These are phyloP conservation scores for Aurelia aurita DNA, from an alignment of 30 jellyfish, hydroid and myxozoan genomes.

Conservation along the genomic window DNA sequence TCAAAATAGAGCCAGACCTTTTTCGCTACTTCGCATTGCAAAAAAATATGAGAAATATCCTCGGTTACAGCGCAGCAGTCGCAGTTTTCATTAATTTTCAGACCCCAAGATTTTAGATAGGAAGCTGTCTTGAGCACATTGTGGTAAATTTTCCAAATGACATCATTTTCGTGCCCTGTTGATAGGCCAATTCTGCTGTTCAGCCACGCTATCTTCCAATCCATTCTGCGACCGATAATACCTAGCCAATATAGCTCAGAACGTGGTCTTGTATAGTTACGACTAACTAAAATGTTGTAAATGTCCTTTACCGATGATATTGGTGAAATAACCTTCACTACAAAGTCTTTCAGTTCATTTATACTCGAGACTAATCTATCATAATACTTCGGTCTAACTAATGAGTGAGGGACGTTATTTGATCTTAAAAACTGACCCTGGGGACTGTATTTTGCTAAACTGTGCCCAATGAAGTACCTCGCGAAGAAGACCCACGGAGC, in stretches of 20 bases:
- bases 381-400: neutral
- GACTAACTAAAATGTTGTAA: neutral
- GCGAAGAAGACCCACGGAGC: constrained; percentile 13
- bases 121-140: neutral
- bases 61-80: neutral
- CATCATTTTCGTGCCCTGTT: constrained; percentile 16
- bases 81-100: neutral
- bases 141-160: neutral
- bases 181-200: neutral
- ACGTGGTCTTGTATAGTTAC: neutral
- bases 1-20: neutral
- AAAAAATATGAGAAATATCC: neutral
- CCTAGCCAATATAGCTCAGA: neutral
- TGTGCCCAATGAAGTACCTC: neutral
- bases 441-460: neutral
- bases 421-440: neutral
- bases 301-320: neutral
- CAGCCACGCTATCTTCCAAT: neutral
- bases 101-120: constrained; percentile 3
- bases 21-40: neutral
- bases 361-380: neutral
- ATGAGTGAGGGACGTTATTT: neutral
- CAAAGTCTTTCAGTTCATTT: neutral
- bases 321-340: neutral
- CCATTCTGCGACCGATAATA: neutral